phyloP scores from a whole-genome alignment of 2,797 vertebrate species.

The Enteromius radiatus region DNA sequence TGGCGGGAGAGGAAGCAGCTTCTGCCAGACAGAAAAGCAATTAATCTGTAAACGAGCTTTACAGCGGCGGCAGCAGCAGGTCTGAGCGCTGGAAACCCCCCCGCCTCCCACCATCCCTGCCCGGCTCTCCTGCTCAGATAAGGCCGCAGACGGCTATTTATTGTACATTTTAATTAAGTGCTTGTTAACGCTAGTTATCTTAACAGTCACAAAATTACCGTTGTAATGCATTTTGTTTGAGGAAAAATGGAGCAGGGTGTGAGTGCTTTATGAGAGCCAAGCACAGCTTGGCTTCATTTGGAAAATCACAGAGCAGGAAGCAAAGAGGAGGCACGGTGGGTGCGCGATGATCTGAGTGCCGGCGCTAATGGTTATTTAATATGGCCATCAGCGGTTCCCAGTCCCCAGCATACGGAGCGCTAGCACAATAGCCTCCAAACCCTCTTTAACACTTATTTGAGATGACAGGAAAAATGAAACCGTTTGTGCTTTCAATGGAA shows the following conservation, averaged over 20 bases:
- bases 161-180: slow-evolving; percentile 99
- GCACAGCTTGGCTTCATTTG: slow-evolving; percentile 97
- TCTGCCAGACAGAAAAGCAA: slow-evolving; percentile 98
- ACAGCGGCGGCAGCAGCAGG: slow-evolving; percentile 92
- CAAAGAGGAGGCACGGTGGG: slow-evolving; percentile 91
- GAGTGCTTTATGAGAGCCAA: slow-evolving; percentile 81
- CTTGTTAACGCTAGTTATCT: slow-evolving; percentile 99
- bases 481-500: slow-evolving; percentile 99
- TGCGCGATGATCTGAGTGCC: slow-evolving; percentile 94
- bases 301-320: slow-evolving; percentile 98
- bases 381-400: slow-evolving; percentile 99
- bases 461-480: slow-evolving; percentile 99
- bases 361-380: slow-evolving; percentile 99
- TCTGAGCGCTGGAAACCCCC: slow-evolving; percentile 92
- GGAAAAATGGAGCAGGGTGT: slow-evolving; percentile 84
- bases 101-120: slow-evolving; percentile 88
- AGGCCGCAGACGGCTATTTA: slow-evolving; percentile 97
- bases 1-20: slow-evolving; percentile 93
- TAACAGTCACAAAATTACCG: slow-evolving; percentile 99
- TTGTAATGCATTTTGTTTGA: slow-evolving; percentile 99
- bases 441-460: slow-evolving; percentile 99
- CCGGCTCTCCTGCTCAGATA: slow-evolving; percentile 91
- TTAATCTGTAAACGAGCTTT: slow-evolving; percentile 99
- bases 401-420: slow-evolving; percentile 96
- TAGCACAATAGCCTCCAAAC: slow-evolving; percentile 98